phyloP scores from a whole-genome alignment of 2,797 vertebrate genomes.

The Petrocephalus sullivani region DNA sequence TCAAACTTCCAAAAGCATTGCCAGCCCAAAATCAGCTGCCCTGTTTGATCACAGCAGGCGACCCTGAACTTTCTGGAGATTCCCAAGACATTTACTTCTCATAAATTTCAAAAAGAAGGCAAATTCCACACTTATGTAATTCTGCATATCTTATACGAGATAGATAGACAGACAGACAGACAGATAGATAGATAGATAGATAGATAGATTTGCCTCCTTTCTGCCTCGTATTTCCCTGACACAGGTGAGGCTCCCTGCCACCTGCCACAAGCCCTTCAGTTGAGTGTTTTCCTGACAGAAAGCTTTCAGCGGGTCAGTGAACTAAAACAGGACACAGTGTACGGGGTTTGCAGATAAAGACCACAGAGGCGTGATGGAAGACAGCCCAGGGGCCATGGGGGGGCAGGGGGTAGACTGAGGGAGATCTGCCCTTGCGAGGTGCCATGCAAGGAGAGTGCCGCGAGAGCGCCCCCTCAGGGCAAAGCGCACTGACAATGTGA shows the following conservation, averaged over 20 bases:
- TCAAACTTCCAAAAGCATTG: background rate
- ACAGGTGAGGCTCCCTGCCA: background rate
- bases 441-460: background rate
- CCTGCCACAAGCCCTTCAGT: background rate
- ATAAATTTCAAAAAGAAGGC: background rate
- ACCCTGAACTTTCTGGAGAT: background rate
- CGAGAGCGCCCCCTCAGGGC: background rate
- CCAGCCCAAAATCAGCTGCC: background rate
- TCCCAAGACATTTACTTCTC: background rate
- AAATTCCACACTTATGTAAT: background rate
- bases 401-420: background rate
- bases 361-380: background rate
- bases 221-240: background rate
- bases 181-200: background rate
- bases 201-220: background rate
- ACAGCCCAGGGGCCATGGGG: background rate
- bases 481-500: background rate
- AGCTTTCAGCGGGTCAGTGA: background rate
- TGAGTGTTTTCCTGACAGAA: background rate
- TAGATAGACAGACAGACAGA: background rate
- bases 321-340: background rate
- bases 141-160: background rate
- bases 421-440: background rate
- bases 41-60: background rate
- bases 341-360: slow-evolving; percentile 1